Evolutionary conservation across 2,888 invertebrate genomes (phyloP).

Genomic region (Parthenolecanium corni): DNA sequence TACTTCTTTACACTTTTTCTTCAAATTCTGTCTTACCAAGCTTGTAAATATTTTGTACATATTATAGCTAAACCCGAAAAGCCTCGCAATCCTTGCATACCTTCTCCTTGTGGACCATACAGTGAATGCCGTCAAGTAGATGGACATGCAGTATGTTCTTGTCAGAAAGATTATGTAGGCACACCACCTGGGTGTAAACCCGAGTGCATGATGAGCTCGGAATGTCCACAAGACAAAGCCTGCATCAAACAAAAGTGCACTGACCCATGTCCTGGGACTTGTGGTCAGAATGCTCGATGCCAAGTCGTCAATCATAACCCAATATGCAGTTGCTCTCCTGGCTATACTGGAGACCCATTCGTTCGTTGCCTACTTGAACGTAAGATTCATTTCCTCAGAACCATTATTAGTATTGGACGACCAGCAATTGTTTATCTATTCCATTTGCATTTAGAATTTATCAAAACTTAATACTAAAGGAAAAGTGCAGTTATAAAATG

Average conservation of each 20-base stretch:
- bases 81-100: slow-evolving; percentile 54
- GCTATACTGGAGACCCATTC: slow-evolving; percentile 49
- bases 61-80: slow-evolving; percentile 38
- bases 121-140: slow-evolving; percentile 60
- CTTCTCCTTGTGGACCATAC: slow-evolving; percentile 67
- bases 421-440: too few relatives aligned
- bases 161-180: slow-evolving; percentile 58
- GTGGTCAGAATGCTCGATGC: slow-evolving; percentile 64
- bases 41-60: slow-evolving; percentile 31
- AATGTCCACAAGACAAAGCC: slow-evolving; percentile 61
- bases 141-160: slow-evolving; percentile 64
- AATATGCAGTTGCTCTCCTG: slow-evolving; percentile 48
- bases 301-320: slow-evolving; percentile 68
- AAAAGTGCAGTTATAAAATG: too few relatives aligned
- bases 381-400: slow-evolving; percentile 26
- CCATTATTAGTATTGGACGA: too few relatives aligned
- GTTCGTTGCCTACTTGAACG: slow-evolving; percentile 42
- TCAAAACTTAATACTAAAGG: too few relatives aligned
- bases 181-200: slow-evolving; percentile 65
- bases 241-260: slow-evolving; percentile 66
- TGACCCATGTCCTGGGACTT: slow-evolving; percentile 64
- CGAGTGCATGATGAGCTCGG: slow-evolving; percentile 65
- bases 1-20: slow-evolving; percentile 11
- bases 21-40: slow-evolving; percentile 28
- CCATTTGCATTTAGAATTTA: too few relatives aligned